Evolutionary conservation across 2,797 vertebrate species (phyloP), one percentile per base, ranked within the genome.

Genomic region (Rhodeus uyekii): DNA sequence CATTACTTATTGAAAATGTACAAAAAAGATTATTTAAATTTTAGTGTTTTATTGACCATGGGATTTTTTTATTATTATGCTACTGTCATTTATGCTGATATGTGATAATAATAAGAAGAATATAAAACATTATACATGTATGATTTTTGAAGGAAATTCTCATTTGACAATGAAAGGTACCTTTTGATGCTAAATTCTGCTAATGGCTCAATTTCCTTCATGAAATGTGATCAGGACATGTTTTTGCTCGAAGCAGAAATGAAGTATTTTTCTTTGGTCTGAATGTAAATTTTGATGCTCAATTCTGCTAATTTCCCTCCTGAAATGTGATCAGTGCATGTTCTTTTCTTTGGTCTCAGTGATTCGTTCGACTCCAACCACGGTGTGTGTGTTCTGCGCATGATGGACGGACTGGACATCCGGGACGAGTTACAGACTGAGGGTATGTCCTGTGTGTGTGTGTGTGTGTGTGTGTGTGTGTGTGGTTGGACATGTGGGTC

Each of bases 321-420:
- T 5, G 19, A 68, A 29, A 29, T 29, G 39, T 19, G 24, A 10
- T 8, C 24, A 5, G 2, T 24, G 5, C 2, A 32, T 29, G 14
- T 19, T 19, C 22, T 32, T 44, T 63, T 44, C 1, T 38, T 24
- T 58, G 13, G 14, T 80, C 12, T 53, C 78, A 96, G 95, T 46
- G 93, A 96, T 13, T 90, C 92, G 0, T 96, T 96, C 72, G 94
- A 95, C 82, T 89, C 88, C 27, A 93, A 93, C 61, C 91, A 91
- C 64, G 91, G 93, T 34, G 86, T 96, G 76, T 95, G 93, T 38
- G 85, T 95, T 81, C 80, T 96, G 79, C 91, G 93, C 80, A 93
- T 95, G 90, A 92, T 90, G 88, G 91, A 93, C 0, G 92, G 93
- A 4, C 84, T 93, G 80, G 92, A 95, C 19, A 44, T 94, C 48